These are phyloP conservation scores for Saguinus imperator DNA, from an alignment of 2,113 vertebrate species.

Conservation along the genomic window DNA sequence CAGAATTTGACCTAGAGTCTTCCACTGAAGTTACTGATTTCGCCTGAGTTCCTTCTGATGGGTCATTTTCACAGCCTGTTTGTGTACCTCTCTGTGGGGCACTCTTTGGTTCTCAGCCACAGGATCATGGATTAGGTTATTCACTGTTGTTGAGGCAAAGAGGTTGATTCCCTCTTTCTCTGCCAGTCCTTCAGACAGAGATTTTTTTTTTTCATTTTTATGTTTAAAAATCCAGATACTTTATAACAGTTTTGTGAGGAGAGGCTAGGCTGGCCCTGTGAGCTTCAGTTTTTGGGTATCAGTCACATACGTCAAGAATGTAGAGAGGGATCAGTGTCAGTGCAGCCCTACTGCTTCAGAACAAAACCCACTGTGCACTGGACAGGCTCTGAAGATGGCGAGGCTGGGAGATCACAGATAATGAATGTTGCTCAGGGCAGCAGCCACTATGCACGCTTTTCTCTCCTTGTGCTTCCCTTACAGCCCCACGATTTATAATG, in stretches of 20 bases:
- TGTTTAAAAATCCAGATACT: not conserved
- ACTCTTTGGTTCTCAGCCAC: not conserved
- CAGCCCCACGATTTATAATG: not conserved
- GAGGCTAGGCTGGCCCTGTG: not conserved
- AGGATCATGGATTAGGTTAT: not conserved
- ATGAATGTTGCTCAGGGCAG: not conserved
- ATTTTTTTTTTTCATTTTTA: not conserved
- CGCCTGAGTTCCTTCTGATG: not conserved
- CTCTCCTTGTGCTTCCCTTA: not conserved
- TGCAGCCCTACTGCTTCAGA: not conserved
- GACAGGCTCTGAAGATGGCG: fast-evolving
- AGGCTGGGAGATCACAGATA: not conserved
- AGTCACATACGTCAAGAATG: not conserved
- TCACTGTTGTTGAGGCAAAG: not conserved
- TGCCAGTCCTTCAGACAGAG: not conserved
- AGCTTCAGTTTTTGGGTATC: constrained; percentile 24
- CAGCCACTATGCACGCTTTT: not conserved
- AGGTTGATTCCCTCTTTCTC: not conserved
- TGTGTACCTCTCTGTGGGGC: not conserved
- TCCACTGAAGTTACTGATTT: not conserved
- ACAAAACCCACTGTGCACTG: not conserved
- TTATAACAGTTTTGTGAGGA: not conserved
- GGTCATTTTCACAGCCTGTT: not conserved
- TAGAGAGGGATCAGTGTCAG: not conserved
- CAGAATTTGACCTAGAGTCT: not conserved